These are phyloP conservation scores for Aplocera efformata DNA, from an alignment of 2,888 invertebrate species.

Conservation along the genomic window DNA sequence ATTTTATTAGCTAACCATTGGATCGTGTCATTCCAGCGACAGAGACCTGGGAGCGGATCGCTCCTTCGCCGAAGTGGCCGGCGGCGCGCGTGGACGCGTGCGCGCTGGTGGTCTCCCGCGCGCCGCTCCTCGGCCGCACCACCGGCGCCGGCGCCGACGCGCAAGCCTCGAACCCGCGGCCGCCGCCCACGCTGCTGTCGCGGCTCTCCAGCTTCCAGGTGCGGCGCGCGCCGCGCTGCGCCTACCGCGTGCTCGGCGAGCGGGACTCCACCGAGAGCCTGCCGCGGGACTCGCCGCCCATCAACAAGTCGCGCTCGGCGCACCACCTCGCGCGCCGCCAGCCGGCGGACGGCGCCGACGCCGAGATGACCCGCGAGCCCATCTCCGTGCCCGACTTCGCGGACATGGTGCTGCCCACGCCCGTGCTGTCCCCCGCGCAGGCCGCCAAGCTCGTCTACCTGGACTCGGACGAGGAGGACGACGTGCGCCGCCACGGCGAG, in stretches of 20 bases:
- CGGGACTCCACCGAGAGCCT: slow-evolving; percentile 85
- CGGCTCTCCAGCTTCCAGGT: slow-evolving; percentile 86
- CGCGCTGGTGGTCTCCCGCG: slow-evolving; percentile 80
- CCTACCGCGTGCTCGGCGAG: slow-evolving; percentile 84
- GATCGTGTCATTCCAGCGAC: slow-evolving; percentile 68
- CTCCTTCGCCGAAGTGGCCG: slow-evolving; percentile 82
- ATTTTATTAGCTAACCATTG: too few species aligned
- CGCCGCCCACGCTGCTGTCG: slow-evolving; percentile 76
- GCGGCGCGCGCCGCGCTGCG: slow-evolving; percentile 84
- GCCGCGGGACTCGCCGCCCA: slow-evolving; percentile 53
- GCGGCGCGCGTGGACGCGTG: slow-evolving; percentile 85
- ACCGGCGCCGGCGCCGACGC: slow-evolving; percentile 57
- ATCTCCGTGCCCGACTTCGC: slow-evolving; percentile 88
- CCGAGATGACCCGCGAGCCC: slow-evolving; percentile 82
- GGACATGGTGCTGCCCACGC: slow-evolving; percentile 82
- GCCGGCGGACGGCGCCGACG: slow-evolving; percentile 35
- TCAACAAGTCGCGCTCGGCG: slow-evolving; percentile 81
- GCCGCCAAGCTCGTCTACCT: slow-evolving; percentile 85
- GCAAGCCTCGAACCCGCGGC: slow-evolving; percentile 41
- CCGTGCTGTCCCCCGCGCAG: slow-evolving; percentile 84
- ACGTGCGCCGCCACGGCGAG: slow-evolving; percentile 42
- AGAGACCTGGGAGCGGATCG: slow-evolving; percentile 88
- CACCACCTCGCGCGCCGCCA: slow-evolving; percentile 74
- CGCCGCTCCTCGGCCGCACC: slow-evolving; percentile 38
- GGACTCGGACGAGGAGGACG: slow-evolving; percentile 84